Percentiles rank a stretch among this genome's conserved stretches.
Evolutionary conservation across 2,113 vertebrate species (phyloP).

Genomic region (Chascanopsetta lugubris): DNA sequence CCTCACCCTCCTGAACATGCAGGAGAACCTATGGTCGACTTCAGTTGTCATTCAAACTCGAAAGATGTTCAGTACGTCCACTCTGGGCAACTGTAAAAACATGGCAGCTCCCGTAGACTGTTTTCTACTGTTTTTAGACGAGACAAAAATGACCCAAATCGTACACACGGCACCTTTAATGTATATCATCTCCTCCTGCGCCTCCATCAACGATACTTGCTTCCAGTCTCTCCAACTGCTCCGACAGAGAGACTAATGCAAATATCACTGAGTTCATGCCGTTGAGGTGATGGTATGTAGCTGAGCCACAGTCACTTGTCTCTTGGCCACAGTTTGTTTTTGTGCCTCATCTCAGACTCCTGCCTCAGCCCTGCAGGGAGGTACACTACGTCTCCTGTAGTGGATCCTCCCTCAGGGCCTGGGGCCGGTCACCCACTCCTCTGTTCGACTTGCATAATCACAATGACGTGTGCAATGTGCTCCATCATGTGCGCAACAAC

Average conservation of each 20-base stretch:
- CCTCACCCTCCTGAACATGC: no score
- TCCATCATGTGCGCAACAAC: background rate
- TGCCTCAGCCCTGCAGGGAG: background rate
- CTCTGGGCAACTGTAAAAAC: no score
- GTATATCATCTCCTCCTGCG: no score
- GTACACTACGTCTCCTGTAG: background rate
- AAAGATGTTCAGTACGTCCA: no score
- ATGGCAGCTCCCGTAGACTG: no score
- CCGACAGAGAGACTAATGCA: background rate
- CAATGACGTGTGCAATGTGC: constrained; percentile 1
- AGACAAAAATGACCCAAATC: no score
- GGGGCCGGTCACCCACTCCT: background rate
- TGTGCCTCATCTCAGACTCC: background rate
- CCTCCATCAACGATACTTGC: no score
- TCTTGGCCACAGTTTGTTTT: background rate
- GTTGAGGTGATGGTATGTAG: background rate
- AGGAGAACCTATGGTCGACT: no score
- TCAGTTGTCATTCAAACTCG: no score
- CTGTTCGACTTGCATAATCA: constrained; percentile 4
- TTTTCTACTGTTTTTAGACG: no score
- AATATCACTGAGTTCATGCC: background rate
- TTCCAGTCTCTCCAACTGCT: background rate
- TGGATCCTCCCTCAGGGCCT: background rate
- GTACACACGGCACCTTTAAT: no score
- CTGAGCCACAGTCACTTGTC: background rate